These are phyloP conservation scores for Kuschelorhynchus macadamiae DNA, from an alignment of 2,888 invertebrate genomes.

Conservation along the genomic window DNA sequence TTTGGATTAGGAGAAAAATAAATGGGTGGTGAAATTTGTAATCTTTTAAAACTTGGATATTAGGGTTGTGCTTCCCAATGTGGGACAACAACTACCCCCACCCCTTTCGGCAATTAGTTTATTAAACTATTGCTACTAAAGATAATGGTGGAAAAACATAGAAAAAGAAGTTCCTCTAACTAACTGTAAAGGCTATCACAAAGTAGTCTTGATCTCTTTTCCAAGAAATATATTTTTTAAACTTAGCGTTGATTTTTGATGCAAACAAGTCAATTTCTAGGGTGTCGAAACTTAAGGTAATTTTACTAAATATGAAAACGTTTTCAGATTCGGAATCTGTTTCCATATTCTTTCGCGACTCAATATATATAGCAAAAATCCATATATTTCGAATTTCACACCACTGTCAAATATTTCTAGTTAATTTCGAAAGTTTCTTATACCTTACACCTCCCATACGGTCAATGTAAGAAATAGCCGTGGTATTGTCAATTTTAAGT, in stretches of 20 bases:
- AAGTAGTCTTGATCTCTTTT: slow-evolving; percentile 6
- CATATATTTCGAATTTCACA: background rate
- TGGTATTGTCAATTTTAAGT: no score
- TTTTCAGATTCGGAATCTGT: slow-evolving; percentile 16
- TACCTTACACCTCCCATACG: no score
- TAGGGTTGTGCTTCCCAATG: background rate
- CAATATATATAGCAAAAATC: background rate
- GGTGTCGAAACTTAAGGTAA: no score
- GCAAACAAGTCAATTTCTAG: background rate
- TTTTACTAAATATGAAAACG: no score
- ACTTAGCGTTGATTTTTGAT: slow-evolving; percentile 3
- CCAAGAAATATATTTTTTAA: slow-evolving; percentile 8
- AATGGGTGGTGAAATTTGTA: background rate
- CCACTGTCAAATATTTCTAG: background rate
- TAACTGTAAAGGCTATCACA: slow-evolving; percentile 14
- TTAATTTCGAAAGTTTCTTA: background rate
- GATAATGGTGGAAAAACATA: slow-evolving; percentile 28
- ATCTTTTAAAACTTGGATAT: background rate
- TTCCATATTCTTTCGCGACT: slow-evolving; percentile 11
- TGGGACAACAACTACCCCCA: background rate
- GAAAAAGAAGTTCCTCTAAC: slow-evolving; percentile 1
- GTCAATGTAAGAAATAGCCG: no score
- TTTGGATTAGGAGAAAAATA: background rate
- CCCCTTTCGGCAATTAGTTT: slow-evolving; percentile 8
- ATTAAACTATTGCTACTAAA: slow-evolving; percentile 6